Conservation (phyloP, 53 echinoderm and acorn worm genomes). For the Crossaster papposus region DNA sequence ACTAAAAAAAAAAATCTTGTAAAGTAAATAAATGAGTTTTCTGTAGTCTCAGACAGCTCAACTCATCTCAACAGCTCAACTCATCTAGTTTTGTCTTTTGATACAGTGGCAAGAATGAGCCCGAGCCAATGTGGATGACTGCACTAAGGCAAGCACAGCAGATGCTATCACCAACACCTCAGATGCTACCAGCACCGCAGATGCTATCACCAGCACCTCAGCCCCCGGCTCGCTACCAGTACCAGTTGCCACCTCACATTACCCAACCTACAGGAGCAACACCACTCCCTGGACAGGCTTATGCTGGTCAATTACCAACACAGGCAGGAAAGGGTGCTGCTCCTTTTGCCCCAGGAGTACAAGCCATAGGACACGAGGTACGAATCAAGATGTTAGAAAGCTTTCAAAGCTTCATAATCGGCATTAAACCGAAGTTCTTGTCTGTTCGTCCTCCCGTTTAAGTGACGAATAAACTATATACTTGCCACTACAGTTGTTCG, state of each 20-base stretch:
- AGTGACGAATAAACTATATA: not conserved
- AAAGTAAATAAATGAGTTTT: not conserved
- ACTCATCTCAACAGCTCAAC: no score
- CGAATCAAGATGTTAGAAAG: not conserved
- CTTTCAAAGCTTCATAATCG: not conserved
- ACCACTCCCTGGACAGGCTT: not conserved
- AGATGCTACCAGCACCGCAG: not conserved
- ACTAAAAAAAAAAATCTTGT: not conserved
- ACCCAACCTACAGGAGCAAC: not conserved
- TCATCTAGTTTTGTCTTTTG: not conserved
- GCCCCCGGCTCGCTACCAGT: not conserved
- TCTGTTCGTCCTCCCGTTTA: not conserved
- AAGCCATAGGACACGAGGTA: not conserved
- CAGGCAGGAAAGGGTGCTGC: not conserved
- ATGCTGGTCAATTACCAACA: not conserved
- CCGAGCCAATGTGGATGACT: not conserved
- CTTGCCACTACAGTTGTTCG: not conserved
- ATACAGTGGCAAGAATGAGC: not conserved
- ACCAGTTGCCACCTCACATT: not conserved
- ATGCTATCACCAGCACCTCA: not conserved
- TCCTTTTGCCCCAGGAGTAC: not conserved
- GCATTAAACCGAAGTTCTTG: not conserved
- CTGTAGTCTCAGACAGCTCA: not conserved
- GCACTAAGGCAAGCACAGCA: not conserved
- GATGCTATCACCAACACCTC: no score